Evolutionary conservation across 2,797 vertebrate species (phyloP).

Genomic region (Rhinoraja longicauda): DNA sequence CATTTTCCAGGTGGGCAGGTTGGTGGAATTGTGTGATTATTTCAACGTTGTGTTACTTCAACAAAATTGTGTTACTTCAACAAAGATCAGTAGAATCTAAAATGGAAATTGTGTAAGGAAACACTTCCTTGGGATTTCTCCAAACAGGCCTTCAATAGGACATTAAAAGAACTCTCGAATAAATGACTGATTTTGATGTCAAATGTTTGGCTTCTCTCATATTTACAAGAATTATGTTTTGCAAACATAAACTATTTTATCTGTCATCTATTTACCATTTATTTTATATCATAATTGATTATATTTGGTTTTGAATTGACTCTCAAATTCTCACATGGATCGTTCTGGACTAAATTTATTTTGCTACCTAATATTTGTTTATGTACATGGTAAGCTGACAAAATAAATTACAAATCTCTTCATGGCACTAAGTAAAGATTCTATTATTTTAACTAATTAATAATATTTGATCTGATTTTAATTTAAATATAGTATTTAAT

Average conservation of each 20-base stretch:
- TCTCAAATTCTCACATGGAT: not conserved
- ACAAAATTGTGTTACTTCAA: too few species aligned
- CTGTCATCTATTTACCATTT: not conserved
- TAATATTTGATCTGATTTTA: not conserved
- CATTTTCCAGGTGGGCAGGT: not conserved
- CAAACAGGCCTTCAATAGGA: not conserved
- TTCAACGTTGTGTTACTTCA: too few species aligned
- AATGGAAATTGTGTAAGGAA: not conserved
- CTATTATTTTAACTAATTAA: not conserved
- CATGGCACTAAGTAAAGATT: not conserved
- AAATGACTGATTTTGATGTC: not conserved
- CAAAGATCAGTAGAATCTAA: not conserved
- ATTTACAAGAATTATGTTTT: not conserved
- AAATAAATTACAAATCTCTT: not conserved
- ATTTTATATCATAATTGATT: not conserved
- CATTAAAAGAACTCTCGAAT: too few species aligned
- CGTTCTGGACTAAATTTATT: not conserved
- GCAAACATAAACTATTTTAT: not conserved
- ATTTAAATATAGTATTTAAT: not conserved
- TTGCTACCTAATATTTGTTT: not conserved
- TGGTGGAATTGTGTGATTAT: too few species aligned
- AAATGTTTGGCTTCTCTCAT: not conserved
- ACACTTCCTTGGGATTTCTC: not conserved
- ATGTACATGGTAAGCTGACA: too few species aligned
- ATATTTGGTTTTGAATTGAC: not conserved